Percentiles rank a stretch among this genome's conserved stretches.
Conservation (phyloP, 2,888 invertebrate species). For the Lissonota sp. region DNA sequence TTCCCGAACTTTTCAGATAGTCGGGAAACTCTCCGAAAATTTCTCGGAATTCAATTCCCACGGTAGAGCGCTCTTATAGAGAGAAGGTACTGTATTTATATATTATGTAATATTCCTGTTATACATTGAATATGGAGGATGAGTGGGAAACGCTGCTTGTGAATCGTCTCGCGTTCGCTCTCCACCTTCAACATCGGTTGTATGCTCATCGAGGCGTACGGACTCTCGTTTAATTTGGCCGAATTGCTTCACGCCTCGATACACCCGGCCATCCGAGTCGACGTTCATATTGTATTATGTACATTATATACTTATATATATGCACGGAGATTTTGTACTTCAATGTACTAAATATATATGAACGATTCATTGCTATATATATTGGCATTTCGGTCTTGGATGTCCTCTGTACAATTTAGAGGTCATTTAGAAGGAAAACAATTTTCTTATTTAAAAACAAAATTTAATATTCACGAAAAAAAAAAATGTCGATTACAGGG, state of each 20-base stretch:
- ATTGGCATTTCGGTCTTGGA: neutral
- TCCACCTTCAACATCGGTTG: conserved; percentile 53
- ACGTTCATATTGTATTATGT: conserved; percentile 42
- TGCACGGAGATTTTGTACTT: neutral
- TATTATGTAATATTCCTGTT: conserved; percentile 73
- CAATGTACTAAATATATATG: no score
- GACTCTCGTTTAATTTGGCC: conserved; percentile 74
- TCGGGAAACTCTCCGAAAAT: no score
- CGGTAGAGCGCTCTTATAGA: no score
- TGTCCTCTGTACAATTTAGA: no score
- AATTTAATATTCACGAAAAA: neutral
- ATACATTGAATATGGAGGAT: conserved; percentile 65
- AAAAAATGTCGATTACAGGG: conserved; percentile 10
- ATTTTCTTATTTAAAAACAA: no score
- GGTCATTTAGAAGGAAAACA: no score
- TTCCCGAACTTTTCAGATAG: no score
- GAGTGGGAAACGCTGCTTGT: conserved; percentile 43
- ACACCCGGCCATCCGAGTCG: conserved; percentile 66
- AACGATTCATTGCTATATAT: neutral
- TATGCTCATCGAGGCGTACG: conserved; percentile 60
- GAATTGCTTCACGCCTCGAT: conserved; percentile 74
- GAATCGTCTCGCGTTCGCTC: conserved; percentile 50
- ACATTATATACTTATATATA: conserved; percentile 5
- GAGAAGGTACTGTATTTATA: conserved; percentile 65
- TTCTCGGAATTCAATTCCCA: no score